Base-by-base conservation (phyloP, 1,140 invertebrate species). In the Ectropis grisescens region DNA sequence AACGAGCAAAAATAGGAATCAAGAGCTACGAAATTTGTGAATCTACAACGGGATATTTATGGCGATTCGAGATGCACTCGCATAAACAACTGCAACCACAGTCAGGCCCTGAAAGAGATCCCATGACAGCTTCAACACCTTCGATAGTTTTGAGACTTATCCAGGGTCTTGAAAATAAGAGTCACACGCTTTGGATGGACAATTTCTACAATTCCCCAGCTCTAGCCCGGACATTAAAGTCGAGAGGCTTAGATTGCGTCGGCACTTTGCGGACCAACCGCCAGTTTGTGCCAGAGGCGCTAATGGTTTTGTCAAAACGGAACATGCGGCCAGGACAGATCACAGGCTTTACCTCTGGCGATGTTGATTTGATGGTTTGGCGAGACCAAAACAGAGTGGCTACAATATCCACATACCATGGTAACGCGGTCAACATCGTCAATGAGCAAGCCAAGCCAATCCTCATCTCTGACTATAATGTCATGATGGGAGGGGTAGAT, bases 11-110 rank as follows among this genome's bases (percentile, higher is more conserved):
- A 11, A 16, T 44, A 0, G 49, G 49, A 0, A 46, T n/a, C n/a
- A n/a, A n/a, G n/a, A n/a, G n/a, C n/a, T n/a, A n/a, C n/a, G 42
- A 53, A 13, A 5, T 57, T 8, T 48, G 41, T 32, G 48, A 56
- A 13, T 42, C 44, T 5, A 16, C 30, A 10, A 45, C 48, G 46
- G n/a, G 15, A 15, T 49, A n/a, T n/a, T n/a, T n/a, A 12, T 49
- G 37, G 37, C 13, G 37, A 2, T 41, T 50, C 19, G 35, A 38
- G 27, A 25, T 41, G 1, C 15, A 45, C 13, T n/a, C 25, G 5
- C 25, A 26, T 15, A 34, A 12, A 11, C 1, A 34, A 36, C 15
- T 11, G 24, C 2, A n/a, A n/a, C n/a, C n/a, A n/a, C n/a, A n/a
- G n/a, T n/a, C n/a, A n/a, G n/a, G n/a, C n/a, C n/a, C n/a, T n/a